Percentiles rank a stretch among this genome's conserved stretches.
These are phyloP conservation scores for Petrosia ficiformis DNA, from an alignment of 37 sponge, comb jelly and placozoan species.

Conservation along the genomic window DNA sequence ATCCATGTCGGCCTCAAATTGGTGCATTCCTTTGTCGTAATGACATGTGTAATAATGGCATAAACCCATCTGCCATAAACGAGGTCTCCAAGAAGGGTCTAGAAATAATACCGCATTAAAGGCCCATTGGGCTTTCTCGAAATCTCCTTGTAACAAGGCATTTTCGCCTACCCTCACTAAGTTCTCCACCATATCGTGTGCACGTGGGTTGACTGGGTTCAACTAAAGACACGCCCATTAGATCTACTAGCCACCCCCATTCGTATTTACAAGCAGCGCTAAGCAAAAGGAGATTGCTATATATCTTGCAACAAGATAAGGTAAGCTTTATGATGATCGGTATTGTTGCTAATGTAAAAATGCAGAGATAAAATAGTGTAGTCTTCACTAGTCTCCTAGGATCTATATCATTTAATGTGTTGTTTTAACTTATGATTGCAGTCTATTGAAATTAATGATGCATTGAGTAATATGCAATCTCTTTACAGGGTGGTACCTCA, in stretches of 20 bases:
- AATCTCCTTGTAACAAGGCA: constrained; percentile 23
- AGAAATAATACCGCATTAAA: constrained; percentile 37
- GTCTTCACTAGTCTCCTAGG: no score
- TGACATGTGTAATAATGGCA: constrained; percentile 31
- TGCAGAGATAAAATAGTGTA: no score
- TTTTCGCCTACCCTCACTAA: constrained; percentile 10
- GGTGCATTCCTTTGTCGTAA: constrained; percentile 33
- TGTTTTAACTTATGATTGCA: no score
- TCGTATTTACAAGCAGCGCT: no score
- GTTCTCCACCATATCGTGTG: neutral
- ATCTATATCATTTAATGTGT: no score
- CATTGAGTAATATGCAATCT: no score
- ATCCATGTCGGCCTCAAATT: constrained; percentile 52
- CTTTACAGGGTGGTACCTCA: no score
- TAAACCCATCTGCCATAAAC: constrained; percentile 60
- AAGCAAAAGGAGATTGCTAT: no score
- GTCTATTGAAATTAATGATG: no score
- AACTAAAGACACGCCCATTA: neutral
- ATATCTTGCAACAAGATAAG: no score
- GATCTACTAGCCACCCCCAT: neutral
- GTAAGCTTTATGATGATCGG: no score
- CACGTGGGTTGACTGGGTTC: neutral
- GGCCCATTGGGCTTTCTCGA: constrained; percentile 29
- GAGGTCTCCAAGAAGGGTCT: neutral
- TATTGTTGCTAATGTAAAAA: no score